Conservation (phyloP, 2,113 vertebrate genomes). For the Muntiacus reevesi region DNA sequence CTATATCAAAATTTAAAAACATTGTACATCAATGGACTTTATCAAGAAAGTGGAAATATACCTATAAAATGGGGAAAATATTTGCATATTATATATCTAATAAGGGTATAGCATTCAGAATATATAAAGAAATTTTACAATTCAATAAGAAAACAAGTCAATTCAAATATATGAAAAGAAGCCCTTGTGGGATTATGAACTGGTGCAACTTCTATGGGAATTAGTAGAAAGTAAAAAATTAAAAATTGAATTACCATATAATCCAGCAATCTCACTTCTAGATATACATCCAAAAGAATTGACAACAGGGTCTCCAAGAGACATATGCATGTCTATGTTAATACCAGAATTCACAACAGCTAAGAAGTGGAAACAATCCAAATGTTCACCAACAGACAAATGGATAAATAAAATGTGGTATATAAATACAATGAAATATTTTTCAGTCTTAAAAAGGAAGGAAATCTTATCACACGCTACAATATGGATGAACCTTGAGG, state of each 20-base stretch:
- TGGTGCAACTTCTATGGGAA: neutral
- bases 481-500: neutral
- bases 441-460: neutral
- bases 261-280: neutral
- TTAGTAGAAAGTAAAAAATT: neutral
- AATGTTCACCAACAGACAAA: neutral
- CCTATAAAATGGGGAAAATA: neutral
- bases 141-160: neutral
- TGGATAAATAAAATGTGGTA: neutral
- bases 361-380: neutral
- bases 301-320: neutral
- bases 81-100: neutral
- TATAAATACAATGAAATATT: neutral
- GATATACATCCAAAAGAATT: neutral
- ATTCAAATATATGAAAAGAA: neutral
- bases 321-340: neutral
- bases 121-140: neutral
- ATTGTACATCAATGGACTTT: neutral
- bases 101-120: neutral
- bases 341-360: neutral
- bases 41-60: neutral
- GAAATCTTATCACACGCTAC: neutral
- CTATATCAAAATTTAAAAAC: neutral
- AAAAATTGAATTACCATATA: neutral
- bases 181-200: neutral